Percentiles rank a stretch among this genome's conserved stretches.
These are phyloP conservation scores for Etheostoma spectabile DNA, from an alignment of 2,113 vertebrate genomes.

Conservation along the genomic window DNA sequence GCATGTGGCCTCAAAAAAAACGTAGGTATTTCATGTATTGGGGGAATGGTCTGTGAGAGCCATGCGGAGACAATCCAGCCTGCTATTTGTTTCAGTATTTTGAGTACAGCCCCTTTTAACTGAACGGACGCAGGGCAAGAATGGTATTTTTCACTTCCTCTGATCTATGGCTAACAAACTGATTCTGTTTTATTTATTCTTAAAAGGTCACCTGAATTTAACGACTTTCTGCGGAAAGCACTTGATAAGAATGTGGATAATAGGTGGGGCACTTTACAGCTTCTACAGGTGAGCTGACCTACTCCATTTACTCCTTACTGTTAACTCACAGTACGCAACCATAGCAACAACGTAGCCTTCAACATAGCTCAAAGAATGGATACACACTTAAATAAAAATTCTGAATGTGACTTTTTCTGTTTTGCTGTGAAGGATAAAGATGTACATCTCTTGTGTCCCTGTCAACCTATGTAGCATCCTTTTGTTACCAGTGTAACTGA, in stretches of 20 bases:
- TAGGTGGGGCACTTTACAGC: slow-evolving; percentile 89
- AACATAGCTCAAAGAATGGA: background rate
- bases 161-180: background rate
- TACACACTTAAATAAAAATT: background rate
- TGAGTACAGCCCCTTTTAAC: no score
- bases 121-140: background rate
- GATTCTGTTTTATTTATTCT: slow-evolving; percentile 26
- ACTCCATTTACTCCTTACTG: background rate
- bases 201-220: slow-evolving; percentile 95
- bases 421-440: background rate
- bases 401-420: background rate
- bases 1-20: no score
- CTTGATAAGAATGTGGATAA: slow-evolving; percentile 98
- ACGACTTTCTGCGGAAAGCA: slow-evolving; percentile 93
- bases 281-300: slow-evolving; percentile 88
- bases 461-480: slow-evolving; percentile 87
- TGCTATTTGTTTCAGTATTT: no score
- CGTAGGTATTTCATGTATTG: no score
- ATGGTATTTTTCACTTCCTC: background rate
- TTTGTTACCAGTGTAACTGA: slow-evolving; percentile 91
- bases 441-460: slow-evolving; percentile 3
- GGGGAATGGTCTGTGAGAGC: no score
- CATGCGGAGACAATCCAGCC: no score
- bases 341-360: background rate
- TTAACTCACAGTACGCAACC: background rate